Percentiles rank a stretch among this genome's conserved stretches.
These are phyloP conservation scores for Cactoblastis cactorum DNA, from an alignment of 2,888 invertebrate genomes.

Conservation along the genomic window DNA sequence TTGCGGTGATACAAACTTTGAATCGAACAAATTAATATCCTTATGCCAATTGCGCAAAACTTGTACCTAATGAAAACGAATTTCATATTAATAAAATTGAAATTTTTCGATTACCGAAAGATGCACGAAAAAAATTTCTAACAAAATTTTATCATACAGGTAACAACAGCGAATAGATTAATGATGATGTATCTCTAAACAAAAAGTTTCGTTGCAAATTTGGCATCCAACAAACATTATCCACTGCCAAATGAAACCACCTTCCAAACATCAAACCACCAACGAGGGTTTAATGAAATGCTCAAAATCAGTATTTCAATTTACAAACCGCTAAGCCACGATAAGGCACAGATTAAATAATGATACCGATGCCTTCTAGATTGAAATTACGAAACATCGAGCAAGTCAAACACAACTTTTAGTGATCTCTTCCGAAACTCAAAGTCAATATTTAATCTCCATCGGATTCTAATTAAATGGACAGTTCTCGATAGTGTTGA, in stretches of 20 bases:
- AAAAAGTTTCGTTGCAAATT: neutral
- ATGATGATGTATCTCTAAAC: too few relatives aligned
- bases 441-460: conserved; percentile 32
- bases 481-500: conserved; percentile 18
- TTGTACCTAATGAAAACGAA: too few relatives aligned
- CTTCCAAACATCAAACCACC: conserved; percentile 5
- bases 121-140: too few relatives aligned
- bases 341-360: conserved; percentile 18
- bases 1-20: too few relatives aligned
- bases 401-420: conserved; percentile 29
- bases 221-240: neutral
- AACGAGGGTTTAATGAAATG: conserved; percentile 8
- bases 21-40: too few relatives aligned
- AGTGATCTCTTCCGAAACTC: conserved; percentile 30
- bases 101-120: too few relatives aligned
- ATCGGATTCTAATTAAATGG: conserved; percentile 34
- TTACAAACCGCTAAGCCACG: conserved; percentile 10
- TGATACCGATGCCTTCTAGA: conserved; percentile 19
- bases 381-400: conserved; percentile 23
- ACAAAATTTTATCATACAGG: too few relatives aligned
- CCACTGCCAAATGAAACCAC: conserved; percentile 3
- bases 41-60: too few relatives aligned
- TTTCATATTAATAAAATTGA: too few relatives aligned
- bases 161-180: too few relatives aligned
- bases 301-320: conserved; percentile 11